phyloP scores from a whole-genome alignment of 2,113 vertebrate species.

The Mionectes macconnelli region DNA sequence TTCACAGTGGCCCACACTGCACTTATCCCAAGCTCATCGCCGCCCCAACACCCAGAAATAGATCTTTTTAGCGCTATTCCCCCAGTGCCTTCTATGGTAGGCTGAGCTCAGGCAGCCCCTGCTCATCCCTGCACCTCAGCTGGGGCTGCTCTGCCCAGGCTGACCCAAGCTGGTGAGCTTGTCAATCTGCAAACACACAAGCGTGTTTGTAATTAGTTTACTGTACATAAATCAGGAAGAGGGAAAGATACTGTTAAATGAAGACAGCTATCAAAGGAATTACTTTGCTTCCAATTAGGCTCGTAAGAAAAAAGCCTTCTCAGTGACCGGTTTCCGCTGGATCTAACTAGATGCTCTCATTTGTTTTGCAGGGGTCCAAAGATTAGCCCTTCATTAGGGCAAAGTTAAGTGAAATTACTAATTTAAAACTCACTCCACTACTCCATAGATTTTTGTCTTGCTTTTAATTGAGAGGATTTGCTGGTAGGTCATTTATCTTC shows the following conservation, averaged over 20 bases:
- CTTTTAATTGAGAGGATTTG: conserved; percentile 54
- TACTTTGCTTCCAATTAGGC: conserved; percentile 47
- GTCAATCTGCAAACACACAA: background rate
- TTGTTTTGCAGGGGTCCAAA: conserved; percentile 46
- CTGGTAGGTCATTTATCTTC: conserved; percentile 34
- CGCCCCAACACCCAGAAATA: background rate
- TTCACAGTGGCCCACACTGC: background rate
- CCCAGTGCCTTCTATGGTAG: background rate
- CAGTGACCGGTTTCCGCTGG: conserved; percentile 15
- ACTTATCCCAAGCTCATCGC: fast-evolving
- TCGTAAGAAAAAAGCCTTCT: conserved; percentile 28
- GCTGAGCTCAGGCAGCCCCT: background rate
- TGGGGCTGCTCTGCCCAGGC: background rate
- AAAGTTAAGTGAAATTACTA: conserved; percentile 45
- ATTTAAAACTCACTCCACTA: conserved; percentile 54
- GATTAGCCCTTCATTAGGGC: conserved; percentile 51
- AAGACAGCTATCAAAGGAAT: conserved; percentile 57
- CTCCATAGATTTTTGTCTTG: conserved; percentile 44
- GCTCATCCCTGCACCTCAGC: background rate
- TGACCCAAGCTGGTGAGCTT: background rate
- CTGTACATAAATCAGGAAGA: conserved; percentile 41
- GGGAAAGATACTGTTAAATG: conserved; percentile 39
- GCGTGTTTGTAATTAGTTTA: conserved; percentile 36
- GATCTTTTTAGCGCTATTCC: background rate
- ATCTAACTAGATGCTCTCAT: conserved; percentile 37